Evolutionary conservation across 2,888 invertebrate species (phyloP).

Genomic region (Tineola bisselliella): DNA sequence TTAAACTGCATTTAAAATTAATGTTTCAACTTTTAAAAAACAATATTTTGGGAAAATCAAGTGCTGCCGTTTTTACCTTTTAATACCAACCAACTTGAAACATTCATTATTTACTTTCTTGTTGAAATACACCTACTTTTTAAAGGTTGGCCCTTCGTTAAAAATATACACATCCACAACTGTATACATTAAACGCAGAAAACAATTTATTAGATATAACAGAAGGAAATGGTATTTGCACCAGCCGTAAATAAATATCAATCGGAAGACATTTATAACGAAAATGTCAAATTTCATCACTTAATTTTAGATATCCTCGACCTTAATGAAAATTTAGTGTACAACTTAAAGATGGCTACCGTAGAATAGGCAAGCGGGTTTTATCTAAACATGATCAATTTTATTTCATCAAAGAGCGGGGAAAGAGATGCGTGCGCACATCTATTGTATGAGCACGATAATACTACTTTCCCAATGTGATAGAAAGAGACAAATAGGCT

Average conservation of each 20-base stretch:
- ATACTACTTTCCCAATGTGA: constrained; percentile 15
- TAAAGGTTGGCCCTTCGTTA: neutral
- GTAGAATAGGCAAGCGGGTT: constrained; percentile 47
- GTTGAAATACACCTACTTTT: neutral
- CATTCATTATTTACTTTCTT: neutral
- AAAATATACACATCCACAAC: too few species aligned
- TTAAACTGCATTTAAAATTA: constrained; percentile 33
- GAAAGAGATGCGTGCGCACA: constrained; percentile 59
- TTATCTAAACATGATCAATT: constrained; percentile 53
- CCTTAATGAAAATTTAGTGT: constrained; percentile 34
- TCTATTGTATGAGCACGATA: constrained; percentile 45
- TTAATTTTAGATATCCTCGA: neutral
- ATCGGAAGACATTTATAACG: too few species aligned
- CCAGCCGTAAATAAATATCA: too few species aligned
- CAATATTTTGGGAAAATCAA: neutral
- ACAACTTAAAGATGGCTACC: constrained; percentile 40
- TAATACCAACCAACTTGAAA: neutral
- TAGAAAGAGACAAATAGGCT: constrained; percentile 10
- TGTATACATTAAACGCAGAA: too few species aligned
- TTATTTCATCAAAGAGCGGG: constrained; percentile 41
- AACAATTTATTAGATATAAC: too few species aligned
- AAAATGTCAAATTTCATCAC: too few species aligned
- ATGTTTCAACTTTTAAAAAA: neutral
- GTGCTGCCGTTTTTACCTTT: neutral
- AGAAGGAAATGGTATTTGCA: too few species aligned